A percentile compares a stretch with the other conserved stretches of the same genome.
Evolutionary conservation across 2,888 invertebrate species (phyloP).

Genomic region (Morinoia aosen): DNA sequence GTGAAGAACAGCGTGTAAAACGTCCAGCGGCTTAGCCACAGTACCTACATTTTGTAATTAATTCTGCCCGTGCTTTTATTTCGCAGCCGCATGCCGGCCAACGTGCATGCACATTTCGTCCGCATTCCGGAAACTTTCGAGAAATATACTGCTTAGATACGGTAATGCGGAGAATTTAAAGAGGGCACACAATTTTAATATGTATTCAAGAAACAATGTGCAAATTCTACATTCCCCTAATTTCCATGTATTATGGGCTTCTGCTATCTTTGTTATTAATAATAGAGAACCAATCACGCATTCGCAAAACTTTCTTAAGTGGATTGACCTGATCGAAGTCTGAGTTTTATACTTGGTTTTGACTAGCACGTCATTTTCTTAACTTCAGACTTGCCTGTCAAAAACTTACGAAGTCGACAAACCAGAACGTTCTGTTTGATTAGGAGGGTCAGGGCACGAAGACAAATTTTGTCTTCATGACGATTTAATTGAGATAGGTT

Average conservation of each 20-base stretch:
- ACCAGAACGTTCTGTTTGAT: neutral
- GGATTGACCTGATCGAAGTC: neutral
- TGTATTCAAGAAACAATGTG: neutral
- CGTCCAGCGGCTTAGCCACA: neutral
- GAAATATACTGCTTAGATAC: neutral
- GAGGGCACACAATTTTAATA: neutral
- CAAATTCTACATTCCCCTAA: neutral
- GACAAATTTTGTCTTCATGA: neutral
- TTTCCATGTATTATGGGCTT: neutral
- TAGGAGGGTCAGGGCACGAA: neutral
- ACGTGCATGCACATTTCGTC: neutral
- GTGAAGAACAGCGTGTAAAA: neutral
- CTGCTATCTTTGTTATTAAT: neutral
- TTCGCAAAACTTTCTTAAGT: neutral
- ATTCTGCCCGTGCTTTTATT: neutral
- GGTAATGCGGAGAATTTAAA: neutral
- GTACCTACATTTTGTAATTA: neutral
- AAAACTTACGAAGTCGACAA: neutral
- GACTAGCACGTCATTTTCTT: neutral
- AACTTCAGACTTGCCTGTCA: neutral
- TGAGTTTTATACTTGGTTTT: neutral
- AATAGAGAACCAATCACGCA: neutral
- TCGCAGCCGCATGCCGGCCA: neutral
- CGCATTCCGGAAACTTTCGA: neutral
- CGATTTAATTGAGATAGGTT: neutral